phyloP scores from a whole-genome alignment of 2,113 vertebrate species.

The Hypanus sabinus region DNA sequence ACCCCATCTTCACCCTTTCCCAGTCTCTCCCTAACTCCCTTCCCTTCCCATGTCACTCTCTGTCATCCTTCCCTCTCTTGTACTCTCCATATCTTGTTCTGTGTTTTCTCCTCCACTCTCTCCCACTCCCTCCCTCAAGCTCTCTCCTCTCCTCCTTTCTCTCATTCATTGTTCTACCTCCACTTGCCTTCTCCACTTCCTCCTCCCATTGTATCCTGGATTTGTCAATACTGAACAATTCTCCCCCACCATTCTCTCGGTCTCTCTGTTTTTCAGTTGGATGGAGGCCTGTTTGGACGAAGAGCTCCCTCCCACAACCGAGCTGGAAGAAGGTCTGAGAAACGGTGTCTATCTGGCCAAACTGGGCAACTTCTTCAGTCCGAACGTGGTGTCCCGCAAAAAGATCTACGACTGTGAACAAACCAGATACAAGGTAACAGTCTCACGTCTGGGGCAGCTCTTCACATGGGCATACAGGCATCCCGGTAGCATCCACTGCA shows the following conservation, averaged over 20 bases:
- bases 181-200: not conserved
- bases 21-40: not conserved
- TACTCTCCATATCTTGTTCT: not conserved
- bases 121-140: too few species aligned
- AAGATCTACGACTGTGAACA: conserved; percentile 97
- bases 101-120: not conserved
- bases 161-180: not conserved
- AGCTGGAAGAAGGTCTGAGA: conserved; percentile 88
- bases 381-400: conserved; percentile 85
- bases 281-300: conserved; percentile 95
- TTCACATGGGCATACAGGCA: not conserved
- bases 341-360: conserved; percentile 96
- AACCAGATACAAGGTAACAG: conserved; percentile 80
- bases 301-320: conserved; percentile 87
- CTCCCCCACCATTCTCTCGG: not conserved
- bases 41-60: not conserved
- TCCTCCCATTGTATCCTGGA: not conserved
- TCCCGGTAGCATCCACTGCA: not conserved
- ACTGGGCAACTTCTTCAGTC: conserved; percentile 93
- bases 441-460: not conserved
- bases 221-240: too few species aligned
- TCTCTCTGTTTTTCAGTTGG: conserved; percentile 64
- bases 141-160: not conserved
- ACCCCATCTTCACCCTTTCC: too few species aligned
- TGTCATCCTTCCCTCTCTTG: not conserved